Evolutionary conservation across 2,797 vertebrate species (phyloP), one percentile per base, ranked within the genome.

Genomic region (Percopsis omiscomaycus): DNA sequence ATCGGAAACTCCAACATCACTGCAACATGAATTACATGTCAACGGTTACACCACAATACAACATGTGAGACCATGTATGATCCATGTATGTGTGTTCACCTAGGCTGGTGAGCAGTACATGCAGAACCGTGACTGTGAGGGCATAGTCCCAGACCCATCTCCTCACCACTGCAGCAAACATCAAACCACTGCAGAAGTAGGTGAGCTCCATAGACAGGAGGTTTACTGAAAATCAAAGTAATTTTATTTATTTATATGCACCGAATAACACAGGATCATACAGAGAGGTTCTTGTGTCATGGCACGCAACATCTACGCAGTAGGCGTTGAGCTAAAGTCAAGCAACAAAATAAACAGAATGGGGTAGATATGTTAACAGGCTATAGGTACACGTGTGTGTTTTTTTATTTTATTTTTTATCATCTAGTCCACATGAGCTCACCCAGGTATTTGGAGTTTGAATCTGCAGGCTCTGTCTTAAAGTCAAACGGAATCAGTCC

Each of bases 401-500:
- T 22, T 22, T 22, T 22, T 22, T 22, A 22, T 22, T 22, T 22
- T 22, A 22, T 22, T 22, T 22, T 22, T 16, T 6, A 55, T 56
- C 15, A 37, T 15, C 13, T 3, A 53, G 46, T 1, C n/a, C 9
- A 5, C 11, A 10, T 30, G 16, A 28, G n/a, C 78, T 88, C 73
- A 93, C 92, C 92, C 53, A 93, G 78, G 71, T 93, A 93, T 69
- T 89, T 91, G 16, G 91, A 89, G 69, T 88, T 90, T 14, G 90
- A 92, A 28, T 89, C 88, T 2, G 85, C 58, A 10, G 86, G 90
- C 62, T 89, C 85, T 0, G 87, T 92, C 75, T 92, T 92, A 56
- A 93, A 93, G 74, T 93, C 91, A 66, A 93, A 93, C 15, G 92
- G 92, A 70, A 92, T 91, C 48, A 91, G 75, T 58, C 90, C 89